Evolutionary conservation across 2,113 vertebrate genomes (phyloP).

Genomic region (Rhea pennata): DNA sequence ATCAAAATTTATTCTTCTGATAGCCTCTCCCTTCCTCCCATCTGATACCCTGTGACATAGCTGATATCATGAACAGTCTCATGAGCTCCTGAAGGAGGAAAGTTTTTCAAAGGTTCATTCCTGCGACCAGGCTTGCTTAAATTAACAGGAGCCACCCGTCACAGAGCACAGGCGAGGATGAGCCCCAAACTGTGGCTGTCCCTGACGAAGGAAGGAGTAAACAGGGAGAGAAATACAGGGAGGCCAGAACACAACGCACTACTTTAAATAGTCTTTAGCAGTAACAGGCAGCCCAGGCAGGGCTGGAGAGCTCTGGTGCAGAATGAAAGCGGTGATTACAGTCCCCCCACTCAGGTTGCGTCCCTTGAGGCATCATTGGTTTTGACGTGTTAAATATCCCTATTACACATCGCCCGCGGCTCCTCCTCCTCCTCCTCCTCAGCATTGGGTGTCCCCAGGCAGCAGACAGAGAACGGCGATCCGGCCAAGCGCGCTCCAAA

Average conservation of each 20-base stretch:
- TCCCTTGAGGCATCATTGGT: not conserved
- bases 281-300: not conserved
- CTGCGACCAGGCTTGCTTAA: not conserved
- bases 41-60: not conserved
- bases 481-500: not conserved
- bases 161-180: not conserved
- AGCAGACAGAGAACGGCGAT: not conserved
- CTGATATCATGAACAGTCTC: not conserved
- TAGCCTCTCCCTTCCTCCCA: not conserved
- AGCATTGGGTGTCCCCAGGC: not conserved
- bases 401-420: not conserved
- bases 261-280: not conserved
- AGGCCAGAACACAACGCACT: not conserved
- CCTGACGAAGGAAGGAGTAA: not conserved
- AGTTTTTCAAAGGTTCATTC: conserved; percentile 30
- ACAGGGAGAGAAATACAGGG: not conserved
- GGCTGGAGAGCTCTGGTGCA: not conserved
- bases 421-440: not conserved
- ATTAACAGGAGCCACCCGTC: not conserved
- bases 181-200: not conserved
- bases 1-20: conserved; percentile 2
- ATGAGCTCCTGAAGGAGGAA: not conserved
- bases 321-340: not conserved
- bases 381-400: not conserved
- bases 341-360: not conserved